These are phyloP conservation scores for Notothenia coriiceps DNA, from an alignment of 2,113 vertebrate species.

Conservation along the genomic window DNA sequence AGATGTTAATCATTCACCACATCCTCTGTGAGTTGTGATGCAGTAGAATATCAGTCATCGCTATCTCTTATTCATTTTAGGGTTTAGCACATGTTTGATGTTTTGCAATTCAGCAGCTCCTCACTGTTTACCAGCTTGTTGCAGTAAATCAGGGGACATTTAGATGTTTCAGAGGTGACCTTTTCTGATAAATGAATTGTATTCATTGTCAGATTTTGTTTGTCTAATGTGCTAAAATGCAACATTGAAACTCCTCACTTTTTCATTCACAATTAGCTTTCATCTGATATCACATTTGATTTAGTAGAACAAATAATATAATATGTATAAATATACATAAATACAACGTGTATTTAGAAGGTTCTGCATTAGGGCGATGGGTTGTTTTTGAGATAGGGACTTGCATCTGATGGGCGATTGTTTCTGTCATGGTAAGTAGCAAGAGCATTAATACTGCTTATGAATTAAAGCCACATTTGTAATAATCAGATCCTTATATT, in stretches of 20 bases:
- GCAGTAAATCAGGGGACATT: no score
- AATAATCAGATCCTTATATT: not conserved
- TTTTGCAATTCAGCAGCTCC: no score
- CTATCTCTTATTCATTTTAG: not conserved
- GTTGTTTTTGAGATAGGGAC: no score
- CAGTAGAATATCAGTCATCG: not conserved
- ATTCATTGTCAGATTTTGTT: not conserved
- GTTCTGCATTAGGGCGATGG: not conserved
- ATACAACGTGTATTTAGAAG: not conserved
- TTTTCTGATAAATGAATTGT: no score
- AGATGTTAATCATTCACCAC: conserved; percentile 17
- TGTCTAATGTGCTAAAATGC: not conserved
- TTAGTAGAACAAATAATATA: not conserved
- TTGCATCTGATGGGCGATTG: not conserved
- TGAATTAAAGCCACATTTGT: not conserved
- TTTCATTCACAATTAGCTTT: not conserved
- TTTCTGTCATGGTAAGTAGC: not conserved
- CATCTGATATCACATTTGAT: not conserved
- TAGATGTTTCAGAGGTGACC: no score
- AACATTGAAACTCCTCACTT: conserved; percentile 4
- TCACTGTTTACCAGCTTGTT: no score
- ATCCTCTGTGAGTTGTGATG: conserved; percentile 25
- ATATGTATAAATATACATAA: no score
- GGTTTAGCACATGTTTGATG: not conserved
- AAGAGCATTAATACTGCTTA: not conserved